Evolutionary conservation across 1,140 invertebrate genomes (phyloP), one percentile per base, ranked within the genome.

Genomic region (Lethrus apterus): DNA sequence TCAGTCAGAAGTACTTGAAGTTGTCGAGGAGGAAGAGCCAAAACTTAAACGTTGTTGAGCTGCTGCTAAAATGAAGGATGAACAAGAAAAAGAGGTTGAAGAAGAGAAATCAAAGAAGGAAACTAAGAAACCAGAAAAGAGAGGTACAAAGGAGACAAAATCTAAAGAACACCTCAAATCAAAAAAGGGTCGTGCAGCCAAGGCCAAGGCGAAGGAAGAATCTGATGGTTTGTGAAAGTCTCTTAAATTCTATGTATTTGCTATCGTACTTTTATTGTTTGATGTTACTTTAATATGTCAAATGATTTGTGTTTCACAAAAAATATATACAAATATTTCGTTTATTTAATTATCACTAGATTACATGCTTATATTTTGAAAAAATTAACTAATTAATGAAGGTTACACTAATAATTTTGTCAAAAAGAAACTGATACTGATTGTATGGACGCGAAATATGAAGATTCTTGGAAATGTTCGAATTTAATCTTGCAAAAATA

Each of bases 201-300:
- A 31, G 32, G 26, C 14, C n/a, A 17, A 9, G 13, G 19, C 18
- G 10, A 38, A 38, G 18, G 24, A 38, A 23, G 35, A 17, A n/a
- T n/a, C n/a, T n/a, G n/a, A 38, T 11, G 35, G 35, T 38, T 38
- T 38, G 35, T 38, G 35, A 38, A 21, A 21, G 20, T 38, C 20
- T 38, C 24, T 38, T 38, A 21, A n/a, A n/a, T n/a, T n/a, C n/a
- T n/a, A n/a, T n/a, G n/a, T n/a, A n/a, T n/a, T n/a, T 38, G 24
- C 35, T 21, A 21, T 13, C 8, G 11, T 33, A 26, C 24, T 26
- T 26, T 26, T 7, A 26, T 7, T 38, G 13, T 38, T 38, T 38
- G 20, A 11, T 38, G 20, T 38, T 38, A 21, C 1, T 34, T 3
- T 23, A 13, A 15, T 21, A 7, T 10, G 20, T 38, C 4, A 17